These are phyloP conservation scores for Anthopleura xanthogrammica DNA, from an alignment of 92 coral and sea anemone genomes.

Conservation along the genomic window DNA sequence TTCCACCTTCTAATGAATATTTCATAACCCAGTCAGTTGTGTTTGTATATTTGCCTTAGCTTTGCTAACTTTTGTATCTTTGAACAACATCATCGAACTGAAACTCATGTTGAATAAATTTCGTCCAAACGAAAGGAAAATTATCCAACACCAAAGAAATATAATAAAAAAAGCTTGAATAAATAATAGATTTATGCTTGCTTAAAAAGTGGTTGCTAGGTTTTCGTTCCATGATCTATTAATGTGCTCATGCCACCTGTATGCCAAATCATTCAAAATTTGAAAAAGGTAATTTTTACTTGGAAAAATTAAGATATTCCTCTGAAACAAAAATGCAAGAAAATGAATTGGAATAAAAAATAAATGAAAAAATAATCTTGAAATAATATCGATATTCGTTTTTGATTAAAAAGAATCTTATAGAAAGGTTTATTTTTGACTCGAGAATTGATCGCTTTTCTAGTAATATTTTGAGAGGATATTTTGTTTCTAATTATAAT, in stretches of 20 bases:
- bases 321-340: background rate
- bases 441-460: background rate
- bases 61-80: background rate
- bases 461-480: background rate
- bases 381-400: background rate
- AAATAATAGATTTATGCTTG: background rate
- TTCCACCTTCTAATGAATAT: background rate
- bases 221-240: background rate
- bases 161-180: background rate
- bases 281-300: background rate
- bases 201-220: conserved; percentile 1
- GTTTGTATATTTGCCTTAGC: background rate
- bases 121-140: background rate
- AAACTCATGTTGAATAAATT: background rate
- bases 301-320: background rate
- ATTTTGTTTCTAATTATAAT: background rate
- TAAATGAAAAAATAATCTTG: background rate
- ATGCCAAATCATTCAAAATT: background rate
- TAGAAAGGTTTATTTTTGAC: background rate
- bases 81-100: background rate
- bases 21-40: background rate
- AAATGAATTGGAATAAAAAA: background rate
- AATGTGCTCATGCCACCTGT: background rate
- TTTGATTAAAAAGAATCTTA: background rate
- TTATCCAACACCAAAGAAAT: background rate